Evolutionary conservation across 2,797 vertebrate genomes (phyloP), one percentile per base, ranked within the genome.

Genomic region (Cuculus canorus): DNA sequence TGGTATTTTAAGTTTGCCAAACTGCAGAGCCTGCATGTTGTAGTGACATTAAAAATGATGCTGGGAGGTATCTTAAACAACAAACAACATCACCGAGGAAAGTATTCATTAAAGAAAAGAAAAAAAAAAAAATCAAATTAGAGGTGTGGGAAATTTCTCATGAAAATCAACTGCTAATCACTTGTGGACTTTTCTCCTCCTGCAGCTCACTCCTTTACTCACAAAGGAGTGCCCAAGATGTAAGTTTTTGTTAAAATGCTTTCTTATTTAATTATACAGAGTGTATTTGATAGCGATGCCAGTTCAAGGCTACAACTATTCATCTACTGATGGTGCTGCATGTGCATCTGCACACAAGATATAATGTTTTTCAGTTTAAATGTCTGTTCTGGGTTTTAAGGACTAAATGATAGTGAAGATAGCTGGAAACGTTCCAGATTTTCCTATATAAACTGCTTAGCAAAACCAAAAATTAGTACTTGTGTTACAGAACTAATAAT

Each of bases 381-480:
- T 97, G 88, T 98, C 97, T 98, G 95, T 96, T 98, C 97, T 97
- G 97, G 91, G 96, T 97, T 98, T 98, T 98, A 97, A 98, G 97
- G 82, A 97, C 96, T 97, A 98, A 98, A 98, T 98, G 96, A 98
- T 97, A 98, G 97, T 96, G 96, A 98, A 96, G 97, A 97, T 91
- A 96, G 92, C 94, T 98, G 97, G 98, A 98, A 97, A 85, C 4
- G 2, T 89, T 98, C 97, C 98, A 98, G 96, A 86, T 94, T 96
- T 97, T 97, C 96, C 97, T 95, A 96, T 97, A 94, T 93, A 96
- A 97, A 97, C 96, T 95, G 84, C 88, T 93, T 93, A 97, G 92
- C 90, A 94, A 95, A 98, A 96, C 85, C 90, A 95, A 97, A 98
- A 98, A 98, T 98, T 97, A 96, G 95, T 97, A 93, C 96, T 98